phyloP scores from a whole-genome alignment of 1,140 invertebrate genomes.

The Melanaphis sacchari region DNA sequence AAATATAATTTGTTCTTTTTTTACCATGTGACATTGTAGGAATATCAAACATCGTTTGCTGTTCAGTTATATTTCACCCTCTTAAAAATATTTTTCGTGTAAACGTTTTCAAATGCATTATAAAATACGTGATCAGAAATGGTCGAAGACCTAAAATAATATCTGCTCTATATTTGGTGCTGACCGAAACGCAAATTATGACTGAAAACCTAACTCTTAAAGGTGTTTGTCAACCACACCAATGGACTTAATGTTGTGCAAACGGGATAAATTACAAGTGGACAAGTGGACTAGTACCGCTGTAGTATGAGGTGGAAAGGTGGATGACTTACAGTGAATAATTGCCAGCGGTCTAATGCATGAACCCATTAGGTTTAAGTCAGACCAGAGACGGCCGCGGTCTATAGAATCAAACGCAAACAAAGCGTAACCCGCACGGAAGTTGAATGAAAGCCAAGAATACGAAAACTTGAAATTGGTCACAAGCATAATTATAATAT shows the following conservation, averaged over 20 bases:
- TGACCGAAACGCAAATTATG: background rate
- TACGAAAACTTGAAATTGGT: background rate
- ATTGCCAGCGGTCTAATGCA: background rate
- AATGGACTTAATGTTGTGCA: background rate
- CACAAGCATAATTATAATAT: background rate
- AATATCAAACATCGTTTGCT: too few species aligned
- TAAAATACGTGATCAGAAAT: background rate
- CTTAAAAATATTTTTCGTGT: too few species aligned
- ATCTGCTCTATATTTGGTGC: background rate
- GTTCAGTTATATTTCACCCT: too few species aligned
- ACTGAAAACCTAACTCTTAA: background rate
- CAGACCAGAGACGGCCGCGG: background rate
- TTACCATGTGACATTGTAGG: too few species aligned
- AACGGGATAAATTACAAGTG: background rate
- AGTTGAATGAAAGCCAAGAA: slow-evolving; percentile 30
- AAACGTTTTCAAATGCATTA: background rate
- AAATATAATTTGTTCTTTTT: too few species aligned
- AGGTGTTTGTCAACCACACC: background rate
- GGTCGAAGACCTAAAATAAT: background rate
- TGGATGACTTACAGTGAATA: background rate
- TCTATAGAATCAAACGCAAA: background rate
- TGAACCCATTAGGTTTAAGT: slow-evolving; percentile 13
- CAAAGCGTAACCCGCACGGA: background rate
- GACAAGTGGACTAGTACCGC: background rate
- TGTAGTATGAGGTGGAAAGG: background rate